Conservation (phyloP, 2,113 vertebrate species). For the Malurus alboscapulatus region DNA sequence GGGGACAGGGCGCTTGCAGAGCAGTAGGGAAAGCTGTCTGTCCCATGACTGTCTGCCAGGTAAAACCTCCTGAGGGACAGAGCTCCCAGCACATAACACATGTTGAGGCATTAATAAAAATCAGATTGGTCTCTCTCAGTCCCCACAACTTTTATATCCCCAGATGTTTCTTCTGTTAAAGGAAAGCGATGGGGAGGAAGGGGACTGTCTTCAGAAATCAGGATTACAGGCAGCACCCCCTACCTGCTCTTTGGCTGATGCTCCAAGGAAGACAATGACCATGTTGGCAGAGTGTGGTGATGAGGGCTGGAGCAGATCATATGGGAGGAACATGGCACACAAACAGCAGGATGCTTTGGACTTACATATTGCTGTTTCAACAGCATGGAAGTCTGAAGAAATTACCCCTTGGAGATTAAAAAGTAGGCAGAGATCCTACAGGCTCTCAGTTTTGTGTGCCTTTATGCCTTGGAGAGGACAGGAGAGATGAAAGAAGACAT, state of each 20-base stretch:
- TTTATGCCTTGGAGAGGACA: background rate
- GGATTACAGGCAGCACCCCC: background rate
- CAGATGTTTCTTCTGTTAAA: background rate
- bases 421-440: background rate
- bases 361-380: background rate
- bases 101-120: too few relatives aligned
- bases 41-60: too few relatives aligned
- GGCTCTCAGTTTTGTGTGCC: background rate
- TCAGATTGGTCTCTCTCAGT: too few relatives aligned
- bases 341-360: background rate
- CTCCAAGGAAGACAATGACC: background rate
- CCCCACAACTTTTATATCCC: background rate
- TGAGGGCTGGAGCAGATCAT: background rate
- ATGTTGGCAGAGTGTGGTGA: rapidly evolving
- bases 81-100: too few relatives aligned
- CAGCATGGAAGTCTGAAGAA: background rate
- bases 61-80: too few relatives aligned
- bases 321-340: background rate
- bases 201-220: background rate
- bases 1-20: too few relatives aligned
- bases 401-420: background rate
- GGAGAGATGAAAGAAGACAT: background rate
- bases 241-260: background rate
- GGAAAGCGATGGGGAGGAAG: background rate
- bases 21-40: too few relatives aligned